phyloP scores from a whole-genome alignment of 2,888 invertebrate species.

The Macrophya alboannulata region DNA sequence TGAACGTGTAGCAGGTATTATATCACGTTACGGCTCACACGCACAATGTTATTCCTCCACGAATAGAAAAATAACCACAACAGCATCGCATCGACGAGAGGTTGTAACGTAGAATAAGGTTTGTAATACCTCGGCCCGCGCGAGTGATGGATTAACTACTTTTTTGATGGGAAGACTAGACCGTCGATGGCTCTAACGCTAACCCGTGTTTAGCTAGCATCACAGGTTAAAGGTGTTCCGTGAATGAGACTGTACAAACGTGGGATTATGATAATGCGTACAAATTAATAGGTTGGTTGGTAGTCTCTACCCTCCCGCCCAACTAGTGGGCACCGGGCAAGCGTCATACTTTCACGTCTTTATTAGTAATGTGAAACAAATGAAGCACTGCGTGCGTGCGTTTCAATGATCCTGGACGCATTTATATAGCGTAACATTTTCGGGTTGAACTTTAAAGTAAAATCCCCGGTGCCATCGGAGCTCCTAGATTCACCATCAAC shows the following conservation, averaged over 20 bases:
- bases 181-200: conserved; percentile 55
- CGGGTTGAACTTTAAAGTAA: neutral
- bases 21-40: conserved; percentile 43
- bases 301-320: conserved; percentile 54
- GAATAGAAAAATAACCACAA: conserved; percentile 29
- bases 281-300: conserved; percentile 56
- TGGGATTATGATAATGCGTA: conserved; percentile 56
- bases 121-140: conserved; percentile 43
- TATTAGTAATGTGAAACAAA: conserved; percentile 54
- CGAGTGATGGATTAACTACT: conserved; percentile 56
- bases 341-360: conserved; percentile 53
- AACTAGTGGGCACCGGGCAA: conserved; percentile 51
- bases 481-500: conserved; percentile 5
- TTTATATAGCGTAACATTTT: conserved; percentile 15
- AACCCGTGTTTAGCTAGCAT: conserved; percentile 55
- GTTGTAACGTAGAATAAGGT: conserved; percentile 51
- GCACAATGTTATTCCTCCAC: conserved; percentile 46
- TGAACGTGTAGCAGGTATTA: conserved; percentile 47
- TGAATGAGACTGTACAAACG: conserved; percentile 56
- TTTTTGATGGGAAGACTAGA: conserved; percentile 54
- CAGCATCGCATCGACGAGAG: conserved; percentile 30
- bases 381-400: conserved; percentile 1
- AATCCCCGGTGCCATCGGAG: neutral
- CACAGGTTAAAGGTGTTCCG: conserved; percentile 54
- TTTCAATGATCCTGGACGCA: conserved; percentile 28